Evolutionary conservation across 2,113 vertebrate species (phyloP), one percentile per base, ranked within the genome.

Genomic region (Pseudopodoces humilis): DNA sequence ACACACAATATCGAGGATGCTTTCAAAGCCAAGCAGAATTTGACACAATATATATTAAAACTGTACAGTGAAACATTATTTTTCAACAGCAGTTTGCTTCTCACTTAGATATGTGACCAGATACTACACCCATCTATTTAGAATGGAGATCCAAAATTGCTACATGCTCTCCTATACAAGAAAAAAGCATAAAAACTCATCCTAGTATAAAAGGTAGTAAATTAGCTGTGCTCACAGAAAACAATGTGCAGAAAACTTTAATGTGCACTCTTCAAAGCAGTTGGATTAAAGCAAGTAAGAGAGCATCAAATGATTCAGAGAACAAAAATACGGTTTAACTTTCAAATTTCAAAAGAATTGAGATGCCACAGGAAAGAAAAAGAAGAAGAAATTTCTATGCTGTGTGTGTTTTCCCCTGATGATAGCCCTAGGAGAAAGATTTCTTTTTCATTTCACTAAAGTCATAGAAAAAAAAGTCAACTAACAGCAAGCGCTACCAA

Each of bases 1-100:
- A 35, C 37, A 44, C 6, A 56, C 8, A 18, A 28, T 1, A 1
- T 13, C 1, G 1, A 47, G 8, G 24, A 58, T 15, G 43, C 30
- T 65, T 75, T 74, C 50, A 90, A 86, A 88, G 33, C 63, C 55
- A 92, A 80, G 27, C 19, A 87, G 74, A 92, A 79, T 0, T 53
- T 37, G 53, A 87, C 5, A 52, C 17, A 14, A 0, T 16, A 49
- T 5, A 11, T 71, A 47, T 86, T 53, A 70, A 79, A 93, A 56
- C 20, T 25, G 9, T n/a, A 49, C 0, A 0, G 17, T 27, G 21
- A 75, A 64, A n/a, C 44, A 71, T 12, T 50, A 71, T 11, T 50
- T 52, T 69, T 69, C 15, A 25, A 31, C 33, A 76, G 27, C 12
- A 39, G 33, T 67, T 78, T 75, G 30, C 43, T 92, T 78, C 52